Evolutionary conservation across 1,140 invertebrate species (phyloP), one percentile per base, ranked within the genome.

Genomic region (Hyphantria cunea): DNA sequence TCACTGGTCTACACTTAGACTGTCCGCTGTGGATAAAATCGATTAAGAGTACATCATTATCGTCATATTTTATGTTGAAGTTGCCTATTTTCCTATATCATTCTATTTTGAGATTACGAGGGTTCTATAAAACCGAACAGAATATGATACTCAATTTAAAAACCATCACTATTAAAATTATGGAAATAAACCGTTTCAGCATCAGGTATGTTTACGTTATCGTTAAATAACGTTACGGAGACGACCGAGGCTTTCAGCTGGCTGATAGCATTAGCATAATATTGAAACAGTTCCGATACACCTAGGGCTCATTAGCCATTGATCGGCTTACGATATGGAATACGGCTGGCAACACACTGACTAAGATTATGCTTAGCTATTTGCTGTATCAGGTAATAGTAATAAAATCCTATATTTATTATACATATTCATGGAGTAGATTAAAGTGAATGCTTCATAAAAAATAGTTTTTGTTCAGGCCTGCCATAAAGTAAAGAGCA

Each of bases 261-360:
- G 67, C 78, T 72, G 77, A 78, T 78, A 80, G 72, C 64, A 85
- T 85, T 85, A 80, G 74, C 83, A 83, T 83, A 85, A 85, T 83
- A 76, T 78, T 70, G 74, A 72, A 77, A 72, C 68, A 66, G 72
- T 70, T 73, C 63, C 69, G 67, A 79, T 80, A 77, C 71, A 80
- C 69, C 75, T 70, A 69, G 66, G 62, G 73, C 72, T 86, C 78
- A 82, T 86, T 82, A 82, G 70, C 75, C 72, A 72, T 62, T 74
- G 76, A 83, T 83, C 80, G 70, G 69, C 70, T 83, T 81, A 82
- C 66, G 69, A 72, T 71, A 74, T 77, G 69, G 67, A 77, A 70
- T 78, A 56, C 48, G 49, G 48, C 41, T 48, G 49, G 55, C 37
- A 14, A 50, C 33, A 54, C 31, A 59, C 45, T 50, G 50, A 7